Percentiles rank a stretch among this genome's conserved stretches.
Conservation (phyloP, 2,797 vertebrate species). For the Pantherophis alleghaniensis region DNA sequence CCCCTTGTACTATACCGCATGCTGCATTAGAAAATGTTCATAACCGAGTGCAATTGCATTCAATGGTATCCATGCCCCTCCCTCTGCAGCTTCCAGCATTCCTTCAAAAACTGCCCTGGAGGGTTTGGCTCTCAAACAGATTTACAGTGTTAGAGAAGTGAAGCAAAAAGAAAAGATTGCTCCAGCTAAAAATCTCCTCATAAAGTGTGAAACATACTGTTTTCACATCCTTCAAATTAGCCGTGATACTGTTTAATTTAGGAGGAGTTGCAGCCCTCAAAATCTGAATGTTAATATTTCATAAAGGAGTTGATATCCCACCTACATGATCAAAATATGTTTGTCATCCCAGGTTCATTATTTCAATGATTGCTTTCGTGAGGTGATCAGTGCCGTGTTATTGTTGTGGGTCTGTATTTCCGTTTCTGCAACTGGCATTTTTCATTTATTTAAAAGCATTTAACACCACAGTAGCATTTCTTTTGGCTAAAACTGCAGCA, state of each 20-base stretch:
- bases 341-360: not conserved
- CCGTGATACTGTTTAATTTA: not conserved
- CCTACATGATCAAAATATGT: not conserved
- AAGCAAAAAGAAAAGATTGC: not conserved
- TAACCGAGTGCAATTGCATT: not conserved
- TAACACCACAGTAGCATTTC: not conserved
- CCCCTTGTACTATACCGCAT: not conserved
- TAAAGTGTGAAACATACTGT: not conserved
- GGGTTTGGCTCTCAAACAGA: not conserved
- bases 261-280: not conserved
- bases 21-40: not conserved
- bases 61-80: not conserved
- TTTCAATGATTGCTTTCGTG: not conserved
- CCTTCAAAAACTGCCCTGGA: not conserved
- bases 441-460: not conserved
- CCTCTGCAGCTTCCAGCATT: not conserved
- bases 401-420: not conserved
- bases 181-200: not conserved
- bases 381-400: not conserved
- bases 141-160: not conserved
- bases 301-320: not conserved
- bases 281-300: not conserved
- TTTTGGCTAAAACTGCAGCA: not conserved
- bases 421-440: not conserved
- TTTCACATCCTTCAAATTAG: not conserved